These are phyloP conservation scores for Sialis lutaria DNA, from an alignment of 2,888 invertebrate species.

Conservation along the genomic window DNA sequence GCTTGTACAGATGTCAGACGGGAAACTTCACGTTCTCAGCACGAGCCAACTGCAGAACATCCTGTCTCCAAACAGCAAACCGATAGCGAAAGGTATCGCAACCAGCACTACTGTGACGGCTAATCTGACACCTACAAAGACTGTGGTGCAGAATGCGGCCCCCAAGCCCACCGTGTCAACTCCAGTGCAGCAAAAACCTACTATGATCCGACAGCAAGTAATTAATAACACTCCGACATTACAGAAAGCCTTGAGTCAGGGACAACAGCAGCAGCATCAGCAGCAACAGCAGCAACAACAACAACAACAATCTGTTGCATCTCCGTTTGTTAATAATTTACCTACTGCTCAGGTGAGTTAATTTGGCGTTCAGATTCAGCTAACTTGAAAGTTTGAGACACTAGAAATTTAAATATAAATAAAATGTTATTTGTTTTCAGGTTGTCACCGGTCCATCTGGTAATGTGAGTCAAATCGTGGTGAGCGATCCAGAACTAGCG, in stretches of 20 bases:
- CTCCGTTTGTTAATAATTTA: constrained; percentile 18
- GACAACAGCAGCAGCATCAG: constrained; percentile 20
- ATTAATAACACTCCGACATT: constrained; percentile 18
- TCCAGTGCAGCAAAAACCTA: constrained; percentile 17
- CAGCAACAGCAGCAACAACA: constrained; percentile 17
- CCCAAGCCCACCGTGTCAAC: constrained; percentile 13
- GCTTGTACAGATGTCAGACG: constrained; percentile 82
- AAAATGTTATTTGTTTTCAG: constrained; percentile 19
- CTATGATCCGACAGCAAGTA: constrained; percentile 18
- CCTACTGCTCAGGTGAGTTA: constrained; percentile 1
- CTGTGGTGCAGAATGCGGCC: constrained; percentile 14
- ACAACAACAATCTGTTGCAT: constrained; percentile 13
- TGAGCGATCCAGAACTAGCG: constrained; percentile 58
- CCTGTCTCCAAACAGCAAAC: constrained; percentile 13
- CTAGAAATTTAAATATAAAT: neutral
- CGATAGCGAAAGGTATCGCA: constrained; percentile 13
- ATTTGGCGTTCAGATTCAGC: neutral
- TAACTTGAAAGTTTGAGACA: too few relatives aligned
- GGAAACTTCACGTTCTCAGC: constrained; percentile 72
- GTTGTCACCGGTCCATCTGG: constrained; percentile 23
- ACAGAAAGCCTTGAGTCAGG: constrained; percentile 21
- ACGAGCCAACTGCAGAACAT: constrained; percentile 32
- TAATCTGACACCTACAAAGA: constrained; percentile 16
- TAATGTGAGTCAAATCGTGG: constrained; percentile 47
- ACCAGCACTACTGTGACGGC: constrained; percentile 25